Evolutionary conservation across 2,888 invertebrate species (phyloP).

Genomic region (Cheilosia soror): DNA sequence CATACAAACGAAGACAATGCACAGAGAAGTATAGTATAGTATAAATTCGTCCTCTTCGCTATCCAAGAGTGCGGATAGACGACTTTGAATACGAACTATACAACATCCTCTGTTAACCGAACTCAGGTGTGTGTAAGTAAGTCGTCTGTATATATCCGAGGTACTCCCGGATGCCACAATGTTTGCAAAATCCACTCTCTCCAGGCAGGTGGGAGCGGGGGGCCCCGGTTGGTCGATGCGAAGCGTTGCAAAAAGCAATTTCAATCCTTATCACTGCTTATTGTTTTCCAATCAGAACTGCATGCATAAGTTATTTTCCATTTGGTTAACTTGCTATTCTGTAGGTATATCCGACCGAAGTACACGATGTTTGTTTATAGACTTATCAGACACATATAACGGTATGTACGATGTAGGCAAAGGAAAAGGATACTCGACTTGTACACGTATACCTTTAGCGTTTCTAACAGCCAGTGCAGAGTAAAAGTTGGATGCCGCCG

Average conservation of each 20-base stretch:
- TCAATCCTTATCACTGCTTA: constrained; percentile 74
- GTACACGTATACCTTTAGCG: background rate
- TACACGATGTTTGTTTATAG: constrained; percentile 64
- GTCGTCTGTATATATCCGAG: constrained; percentile 11
- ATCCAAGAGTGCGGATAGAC: constrained; percentile 6
- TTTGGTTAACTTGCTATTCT: constrained; percentile 68
- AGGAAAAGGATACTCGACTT: constrained; percentile 24
- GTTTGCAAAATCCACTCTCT: constrained; percentile 54
- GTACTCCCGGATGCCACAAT: constrained; percentile 52
- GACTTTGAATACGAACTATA: constrained; percentile 17
- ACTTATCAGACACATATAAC: constrained; percentile 30
- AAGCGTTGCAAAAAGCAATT: constrained; percentile 66
- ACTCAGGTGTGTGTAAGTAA: constrained; percentile 55
- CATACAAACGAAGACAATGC: constrained; percentile 50
- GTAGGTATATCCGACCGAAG: constrained; percentile 23
- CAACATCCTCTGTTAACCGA: constrained; percentile 30
- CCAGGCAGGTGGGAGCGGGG: background rate
- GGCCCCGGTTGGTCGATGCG: background rate
- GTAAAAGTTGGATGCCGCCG: constrained; percentile 17
- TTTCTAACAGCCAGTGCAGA: background rate
- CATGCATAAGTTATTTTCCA: constrained; percentile 75
- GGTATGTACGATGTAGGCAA: too few relatives aligned
- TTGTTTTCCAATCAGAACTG: constrained; percentile 75
- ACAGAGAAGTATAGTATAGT: constrained; percentile 32
- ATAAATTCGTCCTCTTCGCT: constrained; percentile 1